phyloP scores from a whole-genome alignment of 2,113 vertebrate genomes.

The Ailuropoda melanoleuca region DNA sequence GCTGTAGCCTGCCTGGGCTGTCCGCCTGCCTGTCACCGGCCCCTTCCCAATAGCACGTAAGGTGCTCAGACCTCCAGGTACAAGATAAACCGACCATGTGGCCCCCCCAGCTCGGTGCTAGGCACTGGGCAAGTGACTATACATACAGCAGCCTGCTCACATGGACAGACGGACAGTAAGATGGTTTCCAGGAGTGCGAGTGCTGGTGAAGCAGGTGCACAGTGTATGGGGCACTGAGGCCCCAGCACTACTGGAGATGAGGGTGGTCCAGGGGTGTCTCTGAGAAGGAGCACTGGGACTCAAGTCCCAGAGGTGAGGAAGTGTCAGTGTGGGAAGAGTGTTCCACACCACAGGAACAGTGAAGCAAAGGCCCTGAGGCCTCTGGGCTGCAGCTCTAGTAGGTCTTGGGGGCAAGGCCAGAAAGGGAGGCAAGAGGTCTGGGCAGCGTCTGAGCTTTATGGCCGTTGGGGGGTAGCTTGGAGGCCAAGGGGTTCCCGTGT shows the following conservation, averaged over 20 bases:
- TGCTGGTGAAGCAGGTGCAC: not conserved
- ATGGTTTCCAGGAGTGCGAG: rapidly evolving
- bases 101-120: rapidly evolving
- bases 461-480: no score
- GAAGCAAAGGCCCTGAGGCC: not conserved
- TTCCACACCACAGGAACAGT: not conserved
- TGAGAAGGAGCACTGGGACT: not conserved
- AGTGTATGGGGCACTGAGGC: rapidly evolving
- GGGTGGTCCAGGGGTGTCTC: not conserved
- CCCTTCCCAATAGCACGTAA: not conserved
- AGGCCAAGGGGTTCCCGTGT: not conserved
- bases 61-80: rapidly evolving
- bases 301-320: no score
- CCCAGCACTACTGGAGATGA: not conserved
- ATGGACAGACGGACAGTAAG: no score
- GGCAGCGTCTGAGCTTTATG: not conserved
- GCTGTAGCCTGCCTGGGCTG: not conserved
- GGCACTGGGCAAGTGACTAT: rapidly evolving
- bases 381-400: not conserved
- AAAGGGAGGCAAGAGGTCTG: not conserved
- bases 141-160: not conserved
- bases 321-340: rapidly evolving
- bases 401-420: not conserved
- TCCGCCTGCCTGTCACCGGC: not conserved
- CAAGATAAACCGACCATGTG: not conserved